Conservation (phyloP, 2,888 invertebrate genomes). For the Catocala nupta region DNA sequence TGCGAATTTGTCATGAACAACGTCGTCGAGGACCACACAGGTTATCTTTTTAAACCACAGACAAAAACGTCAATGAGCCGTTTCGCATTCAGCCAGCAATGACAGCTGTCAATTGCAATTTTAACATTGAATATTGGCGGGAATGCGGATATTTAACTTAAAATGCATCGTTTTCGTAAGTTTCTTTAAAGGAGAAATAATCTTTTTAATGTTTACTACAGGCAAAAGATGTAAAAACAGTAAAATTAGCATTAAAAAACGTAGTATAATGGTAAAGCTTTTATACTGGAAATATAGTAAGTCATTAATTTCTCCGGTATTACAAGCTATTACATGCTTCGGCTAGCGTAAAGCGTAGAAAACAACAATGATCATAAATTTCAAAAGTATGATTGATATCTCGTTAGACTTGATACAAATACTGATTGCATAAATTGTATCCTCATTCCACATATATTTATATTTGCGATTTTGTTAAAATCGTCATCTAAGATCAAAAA, state of each 20-base stretch:
- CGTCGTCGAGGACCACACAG: conserved; percentile 49
- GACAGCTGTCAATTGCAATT: conserved; percentile 59
- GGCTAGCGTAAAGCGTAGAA: not conserved
- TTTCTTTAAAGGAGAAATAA: no score
- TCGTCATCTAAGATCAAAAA: no score
- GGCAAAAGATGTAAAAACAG: no score
- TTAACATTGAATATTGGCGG: conserved; percentile 46
- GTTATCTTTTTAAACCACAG: conserved; percentile 33
- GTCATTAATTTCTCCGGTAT: not conserved
- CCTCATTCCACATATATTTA: no score
- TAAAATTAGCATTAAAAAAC: not conserved
- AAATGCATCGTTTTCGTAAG: not conserved
- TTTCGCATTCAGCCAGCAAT: conserved; percentile 52
- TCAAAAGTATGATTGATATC: not conserved
- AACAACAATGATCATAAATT: not conserved
- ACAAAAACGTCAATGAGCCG: conserved; percentile 43
- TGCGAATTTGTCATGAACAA: conserved; percentile 36
- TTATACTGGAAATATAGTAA: not conserved
- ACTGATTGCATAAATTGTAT: not conserved
- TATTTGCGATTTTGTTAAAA: no score
- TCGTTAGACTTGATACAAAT: not conserved
- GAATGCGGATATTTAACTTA: conserved; percentile 41
- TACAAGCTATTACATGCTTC: conserved; percentile 1
- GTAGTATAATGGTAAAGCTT: not conserved
- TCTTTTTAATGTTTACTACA: no score